Base-by-base conservation (phyloP, 2,113 vertebrate species). In the Anhinga anhinga region DNA sequence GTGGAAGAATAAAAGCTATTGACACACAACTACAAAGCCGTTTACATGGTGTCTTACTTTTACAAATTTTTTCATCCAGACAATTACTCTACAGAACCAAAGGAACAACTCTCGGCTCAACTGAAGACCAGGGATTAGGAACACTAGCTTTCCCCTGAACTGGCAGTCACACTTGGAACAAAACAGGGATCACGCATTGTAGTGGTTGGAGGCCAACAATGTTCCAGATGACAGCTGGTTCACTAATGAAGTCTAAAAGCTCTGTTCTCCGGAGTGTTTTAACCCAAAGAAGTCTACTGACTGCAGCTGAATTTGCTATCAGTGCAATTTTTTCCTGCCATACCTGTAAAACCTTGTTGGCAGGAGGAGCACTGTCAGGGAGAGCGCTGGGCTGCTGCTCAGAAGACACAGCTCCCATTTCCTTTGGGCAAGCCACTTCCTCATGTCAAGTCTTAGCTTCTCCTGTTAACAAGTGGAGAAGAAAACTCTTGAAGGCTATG, bases 141-240 rank as follows among this genome's bases (percentile, higher is more conserved):
- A 52, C 26, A 44, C 38, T 5, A 53, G 27, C 32, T 34, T 40
- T 42, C 18, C 45, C 47, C 73, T 36, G 42, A 44, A 76, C 56
- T 1, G 2, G 30, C 26, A 67, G 32, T 52, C 38, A 88, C 49
- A 20, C 42, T 21, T 66, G 66, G 44, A 69, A 55, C 10, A 40
- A 62, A 69, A 80, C 21, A 12, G 29, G 27, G 10, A 74, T 15
- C 2, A 0, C 14, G 25, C 2, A 0, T 19, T 27, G 32, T 1
- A 16, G 3, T 22, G 11, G 23, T 3, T 44, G 25, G 44, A 82
- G 45, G 40, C n/a, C 45, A 83, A 56, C 20, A 15, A 38, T 59
- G 42, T 49, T 72, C 44, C 38, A 78, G 44, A 9, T 1, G 4
- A 69, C 36, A 56, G 49, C 0, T 0, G 2, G 34, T 56, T 93